phyloP scores from a whole-genome alignment of 2,888 invertebrate species.

The Schrankia costaestrigalis region DNA sequence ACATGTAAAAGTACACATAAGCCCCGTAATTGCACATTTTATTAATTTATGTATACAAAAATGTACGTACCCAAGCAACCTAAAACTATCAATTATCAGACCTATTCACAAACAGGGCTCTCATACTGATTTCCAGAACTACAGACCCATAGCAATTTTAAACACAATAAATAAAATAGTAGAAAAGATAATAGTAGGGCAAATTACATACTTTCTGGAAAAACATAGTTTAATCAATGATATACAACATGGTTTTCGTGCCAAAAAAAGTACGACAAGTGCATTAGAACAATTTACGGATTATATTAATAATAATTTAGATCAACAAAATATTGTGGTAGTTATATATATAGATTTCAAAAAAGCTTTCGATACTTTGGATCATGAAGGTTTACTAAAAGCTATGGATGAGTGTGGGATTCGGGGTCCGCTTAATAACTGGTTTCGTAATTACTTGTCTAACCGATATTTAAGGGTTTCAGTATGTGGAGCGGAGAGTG shows the following conservation, averaged over 20 bases:
- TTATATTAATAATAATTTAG: not conserved
- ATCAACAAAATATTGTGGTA: not conserved
- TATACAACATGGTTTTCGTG: not conserved
- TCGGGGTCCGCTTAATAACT: not conserved
- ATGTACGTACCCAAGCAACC: no score
- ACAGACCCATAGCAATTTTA: constrained; percentile 6
- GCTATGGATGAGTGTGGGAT: not conserved
- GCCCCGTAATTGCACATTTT: no score
- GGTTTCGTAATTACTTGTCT: no score
- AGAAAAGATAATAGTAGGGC: not conserved
- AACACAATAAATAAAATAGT: not conserved
- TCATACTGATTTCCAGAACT: no score
- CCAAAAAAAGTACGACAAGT: not conserved
- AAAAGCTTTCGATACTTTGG: not conserved
- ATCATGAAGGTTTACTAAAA: not conserved
- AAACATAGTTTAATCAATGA: not conserved
- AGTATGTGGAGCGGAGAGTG: no score
- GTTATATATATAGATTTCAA: not conserved
- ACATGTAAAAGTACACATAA: no score
- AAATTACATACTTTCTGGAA: not conserved
- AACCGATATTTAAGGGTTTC: no score
- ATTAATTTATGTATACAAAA: no score
- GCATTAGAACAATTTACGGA: not conserved
- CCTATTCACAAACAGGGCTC: no score
- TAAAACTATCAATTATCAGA: no score